Percentiles rank a stretch among this genome's conserved stretches.
These are phyloP conservation scores for Phocoena phocoena DNA, from an alignment of 2,113 vertebrate genomes.

Conservation along the genomic window DNA sequence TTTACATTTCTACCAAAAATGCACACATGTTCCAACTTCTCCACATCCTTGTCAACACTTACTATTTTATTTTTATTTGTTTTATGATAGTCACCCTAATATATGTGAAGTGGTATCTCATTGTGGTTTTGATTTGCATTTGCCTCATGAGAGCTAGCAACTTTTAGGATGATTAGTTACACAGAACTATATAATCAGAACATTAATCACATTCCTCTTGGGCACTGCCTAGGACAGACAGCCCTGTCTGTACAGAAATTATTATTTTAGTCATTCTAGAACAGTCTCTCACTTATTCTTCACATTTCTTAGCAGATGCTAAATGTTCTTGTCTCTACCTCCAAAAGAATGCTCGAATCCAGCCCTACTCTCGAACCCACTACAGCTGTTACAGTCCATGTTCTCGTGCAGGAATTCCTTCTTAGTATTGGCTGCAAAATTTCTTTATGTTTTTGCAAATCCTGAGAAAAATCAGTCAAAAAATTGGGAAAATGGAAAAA, in stretches of 20 bases:
- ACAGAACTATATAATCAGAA: neutral
- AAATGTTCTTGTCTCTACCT: neutral
- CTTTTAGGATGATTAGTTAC: neutral
- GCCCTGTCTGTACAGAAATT: neutral
- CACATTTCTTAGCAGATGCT: neutral
- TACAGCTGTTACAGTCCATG: neutral
- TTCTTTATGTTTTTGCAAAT: neutral
- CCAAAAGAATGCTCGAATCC: neutral
- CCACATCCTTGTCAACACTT: neutral
- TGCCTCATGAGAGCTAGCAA: neutral
- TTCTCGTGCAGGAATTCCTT: neutral
- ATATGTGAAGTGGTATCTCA: neutral
- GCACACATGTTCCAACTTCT: neutral
- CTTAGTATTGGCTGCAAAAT: neutral
- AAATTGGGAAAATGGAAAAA: neutral
- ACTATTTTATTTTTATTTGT: neutral
- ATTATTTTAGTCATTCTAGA: neutral
- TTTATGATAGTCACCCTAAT: neutral
- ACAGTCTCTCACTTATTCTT: neutral
- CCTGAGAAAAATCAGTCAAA: neutral
- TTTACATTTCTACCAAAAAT: neutral
- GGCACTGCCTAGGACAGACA: neutral
- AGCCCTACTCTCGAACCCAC: neutral
- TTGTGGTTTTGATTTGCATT: neutral
- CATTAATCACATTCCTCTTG: neutral